phyloP scores from a whole-genome alignment of 2,888 invertebrate genomes.

The Pollenia labialis region DNA sequence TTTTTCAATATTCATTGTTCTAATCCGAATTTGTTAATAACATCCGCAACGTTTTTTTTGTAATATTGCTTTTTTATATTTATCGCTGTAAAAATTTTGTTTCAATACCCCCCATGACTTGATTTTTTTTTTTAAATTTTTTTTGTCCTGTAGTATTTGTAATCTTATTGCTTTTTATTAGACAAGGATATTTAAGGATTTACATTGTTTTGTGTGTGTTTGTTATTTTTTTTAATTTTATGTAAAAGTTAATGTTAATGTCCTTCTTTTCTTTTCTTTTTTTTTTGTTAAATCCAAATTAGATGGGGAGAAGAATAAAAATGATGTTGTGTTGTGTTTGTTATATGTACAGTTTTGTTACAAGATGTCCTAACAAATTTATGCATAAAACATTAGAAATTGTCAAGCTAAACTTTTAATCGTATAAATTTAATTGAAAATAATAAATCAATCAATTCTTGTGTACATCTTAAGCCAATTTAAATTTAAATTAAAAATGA shows the following conservation, averaged over 20 bases:
- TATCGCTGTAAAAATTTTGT: slow-evolving; percentile 13
- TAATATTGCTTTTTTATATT: background rate
- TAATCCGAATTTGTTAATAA: no score
- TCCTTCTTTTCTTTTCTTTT: slow-evolving; percentile 45
- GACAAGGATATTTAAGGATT: slow-evolving; percentile 65
- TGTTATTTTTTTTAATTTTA: slow-evolving; percentile 45
- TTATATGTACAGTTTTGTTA: slow-evolving; percentile 12
- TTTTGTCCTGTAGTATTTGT: slow-evolving; percentile 36
- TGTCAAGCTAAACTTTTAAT: slow-evolving; percentile 69
- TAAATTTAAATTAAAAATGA: slow-evolving; percentile 70
- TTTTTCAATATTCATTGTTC: no score
- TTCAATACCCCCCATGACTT: slow-evolving; percentile 23
- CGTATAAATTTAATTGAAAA: slow-evolving; percentile 72
- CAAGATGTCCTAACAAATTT: slow-evolving; percentile 32
- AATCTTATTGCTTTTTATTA: slow-evolving; percentile 52
- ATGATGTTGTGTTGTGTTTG: slow-evolving; percentile 35
- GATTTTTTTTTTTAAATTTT: background rate
- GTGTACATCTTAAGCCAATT: slow-evolving; percentile 64
- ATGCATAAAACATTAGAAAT: slow-evolving; percentile 53
- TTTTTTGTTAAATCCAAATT: slow-evolving; percentile 12
- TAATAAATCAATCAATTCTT: slow-evolving; percentile 74
- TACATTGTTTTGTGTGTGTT: slow-evolving; percentile 26
- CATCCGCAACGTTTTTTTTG: background rate
- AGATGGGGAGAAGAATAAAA: slow-evolving; percentile 24
- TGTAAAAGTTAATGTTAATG: slow-evolving; percentile 55